Evolutionary conservation across 1,140 invertebrate genomes (phyloP).

Genomic region (Cyclargus thomasi): DNA sequence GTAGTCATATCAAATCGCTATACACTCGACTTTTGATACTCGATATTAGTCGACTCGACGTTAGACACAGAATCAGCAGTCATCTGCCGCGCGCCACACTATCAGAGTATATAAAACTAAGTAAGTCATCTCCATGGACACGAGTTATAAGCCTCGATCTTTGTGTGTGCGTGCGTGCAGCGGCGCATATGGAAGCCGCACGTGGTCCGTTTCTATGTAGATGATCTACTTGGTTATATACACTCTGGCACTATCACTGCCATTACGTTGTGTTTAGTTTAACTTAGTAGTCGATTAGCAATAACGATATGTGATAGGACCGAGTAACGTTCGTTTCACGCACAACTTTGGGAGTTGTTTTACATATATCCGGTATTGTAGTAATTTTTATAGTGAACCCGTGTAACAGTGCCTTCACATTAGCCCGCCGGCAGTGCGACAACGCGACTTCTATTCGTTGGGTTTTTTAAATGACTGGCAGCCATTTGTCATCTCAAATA

Average conservation of each 20-base stretch:
- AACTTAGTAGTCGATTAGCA: conserved; percentile 48
- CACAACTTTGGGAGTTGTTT: conserved; percentile 47
- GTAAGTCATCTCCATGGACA: too few relatives aligned
- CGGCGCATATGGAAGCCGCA: too few relatives aligned
- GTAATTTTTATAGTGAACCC: conserved; percentile 8
- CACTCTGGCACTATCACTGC: conserved; percentile 50
- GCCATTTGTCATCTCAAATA: too few relatives aligned
- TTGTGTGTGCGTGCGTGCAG: too few relatives aligned
- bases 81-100: conserved; percentile 32
- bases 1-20: conserved; percentile 59
- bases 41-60: conserved; percentile 31
- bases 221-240: too few relatives aligned
- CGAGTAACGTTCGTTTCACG: conserved; percentile 42
- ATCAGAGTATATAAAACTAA: too few relatives aligned
- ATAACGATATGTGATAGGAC: conserved; percentile 67
- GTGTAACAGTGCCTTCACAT: background rate
- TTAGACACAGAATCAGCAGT: conserved; percentile 46
- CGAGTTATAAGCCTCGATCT: too few relatives aligned
- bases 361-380: conserved; percentile 19
- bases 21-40: background rate
- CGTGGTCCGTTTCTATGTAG: too few relatives aligned
- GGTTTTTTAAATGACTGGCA: too few relatives aligned
- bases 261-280: conserved; percentile 54
- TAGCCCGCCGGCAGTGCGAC: too few relatives aligned
- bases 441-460: too few relatives aligned